Evolutionary conservation across 2,888 invertebrate species (phyloP), one percentile per base, ranked within the genome.

Genomic region (Dendrolimus houi): DNA sequence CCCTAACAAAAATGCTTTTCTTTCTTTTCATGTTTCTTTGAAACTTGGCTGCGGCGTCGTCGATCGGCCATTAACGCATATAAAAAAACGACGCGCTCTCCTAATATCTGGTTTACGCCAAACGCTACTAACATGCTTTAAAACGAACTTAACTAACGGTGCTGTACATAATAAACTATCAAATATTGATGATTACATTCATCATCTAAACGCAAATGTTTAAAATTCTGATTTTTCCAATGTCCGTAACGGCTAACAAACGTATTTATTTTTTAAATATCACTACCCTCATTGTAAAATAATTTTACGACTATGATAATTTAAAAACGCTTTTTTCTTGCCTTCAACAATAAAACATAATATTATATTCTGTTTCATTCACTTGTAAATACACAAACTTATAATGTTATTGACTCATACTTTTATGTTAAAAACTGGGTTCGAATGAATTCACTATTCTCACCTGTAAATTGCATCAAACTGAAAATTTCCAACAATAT

Each of bases 1-100:
- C 76, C 89, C 91, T 91, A 91, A 91, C 91, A 88, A 85, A 47
- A 83, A 82, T 80, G 90, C 90, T 91, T 90, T 79, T 84, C 81
- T 87, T 85, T 91, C 89, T 91, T 91, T 91, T 84, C 91, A 91
- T 91, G 91, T 87, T 89, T 87, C 83, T 87, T 79, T 89, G 87
- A 87, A 87, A 87, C 87, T 87, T 87, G 85, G 84, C 85, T 80
- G 79, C 87, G 79, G 72, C 72, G 71, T 71, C 74, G 74, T 52
- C 85, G 87, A 83, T 85, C 82, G 76, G 74, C 70, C 74, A 73
- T 77, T 82, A 79, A 84, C 72, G 75, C 79, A 83, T 75, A 72
- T 67, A 76, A 72, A 73, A 14, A 75, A 78, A 79, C 74, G 69
- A 80, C 80, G 83, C 83, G 84, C 79, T 80, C 74, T 77, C 81